phyloP scores from a whole-genome alignment of 2,113 vertebrate genomes.

The Edolisoma coerulescens region DNA sequence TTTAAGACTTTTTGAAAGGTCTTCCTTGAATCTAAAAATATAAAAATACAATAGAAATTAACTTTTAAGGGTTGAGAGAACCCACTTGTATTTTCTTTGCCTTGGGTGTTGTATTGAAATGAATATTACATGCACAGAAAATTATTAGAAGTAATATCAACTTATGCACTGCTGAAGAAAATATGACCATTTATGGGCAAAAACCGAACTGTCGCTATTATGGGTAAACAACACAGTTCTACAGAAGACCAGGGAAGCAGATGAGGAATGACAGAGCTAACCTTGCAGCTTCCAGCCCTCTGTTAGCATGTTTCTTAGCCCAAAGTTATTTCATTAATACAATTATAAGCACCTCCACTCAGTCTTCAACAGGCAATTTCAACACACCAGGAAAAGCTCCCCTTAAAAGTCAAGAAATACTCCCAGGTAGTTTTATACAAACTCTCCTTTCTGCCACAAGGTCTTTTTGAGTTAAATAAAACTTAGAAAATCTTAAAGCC shows the following conservation, averaged over 20 bases:
- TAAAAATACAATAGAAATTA: not conserved
- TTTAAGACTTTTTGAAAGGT: not conserved
- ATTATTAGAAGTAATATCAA: not conserved
- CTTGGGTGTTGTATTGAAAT: not conserved
- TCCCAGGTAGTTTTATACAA: not conserved
- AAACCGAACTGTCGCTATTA: not conserved
- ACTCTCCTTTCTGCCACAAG: not conserved
- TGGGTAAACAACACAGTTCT: not conserved
- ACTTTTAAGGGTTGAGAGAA: not conserved
- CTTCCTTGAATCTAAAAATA: not conserved
- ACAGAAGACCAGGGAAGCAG: not conserved
- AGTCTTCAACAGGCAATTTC: not conserved
- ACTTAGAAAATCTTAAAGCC: not conserved
- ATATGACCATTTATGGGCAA: not conserved
- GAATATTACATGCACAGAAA: not conserved
- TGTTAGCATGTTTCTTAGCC: not conserved
- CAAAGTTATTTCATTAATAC: not conserved
- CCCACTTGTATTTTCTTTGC: not conserved
- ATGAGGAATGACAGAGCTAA: not conserved
- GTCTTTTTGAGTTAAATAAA: not conserved
- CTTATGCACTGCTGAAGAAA: not conserved
- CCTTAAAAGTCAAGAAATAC: not conserved
- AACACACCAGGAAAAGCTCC: not conserved
- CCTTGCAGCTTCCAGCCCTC: not conserved
- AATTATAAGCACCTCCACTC: not conserved